Evolutionary conservation across 2,888 invertebrate genomes (phyloP), one percentile per base, ranked within the genome.

Genomic region (Acanthosepion pharaonis): DNA sequence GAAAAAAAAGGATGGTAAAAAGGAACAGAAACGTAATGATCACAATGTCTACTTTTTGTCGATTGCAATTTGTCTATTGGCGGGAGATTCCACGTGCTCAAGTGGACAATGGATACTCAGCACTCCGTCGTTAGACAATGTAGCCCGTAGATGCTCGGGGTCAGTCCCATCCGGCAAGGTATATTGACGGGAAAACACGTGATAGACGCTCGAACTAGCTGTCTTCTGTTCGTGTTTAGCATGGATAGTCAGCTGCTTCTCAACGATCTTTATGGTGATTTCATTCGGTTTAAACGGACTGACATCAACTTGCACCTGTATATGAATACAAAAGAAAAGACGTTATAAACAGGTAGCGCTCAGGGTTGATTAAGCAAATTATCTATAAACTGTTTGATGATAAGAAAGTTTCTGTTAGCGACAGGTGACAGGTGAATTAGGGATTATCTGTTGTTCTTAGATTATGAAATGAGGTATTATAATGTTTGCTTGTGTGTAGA

Each of bases 171-270:
- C 99, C 20, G 99, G 99, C 97, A 99, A 98, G 97, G 99, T 98
- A 98, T 99, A 99, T 98, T 99, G 99, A 96, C 99, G 98, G 98
- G 99, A 99, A 98, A 99, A 99, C 98, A 99, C 99, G 98, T 99
- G 98, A 98, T 99, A 99, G 95, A 99, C 99, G 94, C 99, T 99
- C 98, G 99, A 99, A 97, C 99, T 99, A 98, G 99, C 99, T 94
- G 99, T 98, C 98, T 99, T 99, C 98, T 99, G 99, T 98, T 99
- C 99, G 98, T 99, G 99, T 98, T 99, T 99, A 95, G 99, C 99
- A 97, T 99, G 99, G 94, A 99, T 99, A 53, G 94, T 95, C 91
- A 99, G 98, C 98, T 99, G 99, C 98, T 99, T 99, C 98, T 99
- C 99, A 96, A 99, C 99, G 96, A 99, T 99, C 98, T 99, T 99